phyloP scores from a whole-genome alignment of 2,797 vertebrate species.

The Acipenser oxyrinchus region DNA sequence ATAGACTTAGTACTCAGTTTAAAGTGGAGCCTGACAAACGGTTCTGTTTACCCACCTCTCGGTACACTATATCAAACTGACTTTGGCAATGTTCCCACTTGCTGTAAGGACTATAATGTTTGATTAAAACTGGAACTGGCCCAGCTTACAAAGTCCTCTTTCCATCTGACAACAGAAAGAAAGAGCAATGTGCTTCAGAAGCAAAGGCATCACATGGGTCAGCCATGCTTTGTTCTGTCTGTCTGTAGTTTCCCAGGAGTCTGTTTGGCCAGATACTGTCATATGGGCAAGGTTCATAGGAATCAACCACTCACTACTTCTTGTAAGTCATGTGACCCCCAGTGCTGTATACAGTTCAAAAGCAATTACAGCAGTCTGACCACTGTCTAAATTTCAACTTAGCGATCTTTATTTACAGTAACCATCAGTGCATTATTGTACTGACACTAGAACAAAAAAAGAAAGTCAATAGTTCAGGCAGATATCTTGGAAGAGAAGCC shows the following conservation, averaged over 20 bases:
- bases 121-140: slow-evolving; percentile 51
- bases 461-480: too few relatives aligned
- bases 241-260: slow-evolving; percentile 62
- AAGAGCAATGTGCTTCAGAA: slow-evolving; percentile 50
- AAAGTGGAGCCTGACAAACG: slow-evolving; percentile 49
- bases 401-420: too few relatives aligned
- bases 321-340: slow-evolving; percentile 46
- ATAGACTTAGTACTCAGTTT: slow-evolving; percentile 35
- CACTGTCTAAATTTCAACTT: neutral
- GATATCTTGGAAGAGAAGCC: too few relatives aligned
- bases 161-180: slow-evolving; percentile 26
- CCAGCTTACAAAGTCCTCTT: slow-evolving; percentile 44
- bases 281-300: slow-evolving; percentile 50
- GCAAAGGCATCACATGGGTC: slow-evolving; percentile 55
- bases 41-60: slow-evolving; percentile 56
- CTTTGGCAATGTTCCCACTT: slow-evolving; percentile 47
- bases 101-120: slow-evolving; percentile 45
- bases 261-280: slow-evolving; percentile 49
- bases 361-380: neutral
- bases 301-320: slow-evolving; percentile 37
- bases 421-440: too few relatives aligned
- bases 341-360: slow-evolving; percentile 29
- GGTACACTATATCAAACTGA: slow-evolving; percentile 49
- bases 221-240: slow-evolving; percentile 54
- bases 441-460: too few relatives aligned